phyloP scores from a whole-genome alignment of 2,888 invertebrate genomes.

The Drosophila subsilvestris region DNA sequence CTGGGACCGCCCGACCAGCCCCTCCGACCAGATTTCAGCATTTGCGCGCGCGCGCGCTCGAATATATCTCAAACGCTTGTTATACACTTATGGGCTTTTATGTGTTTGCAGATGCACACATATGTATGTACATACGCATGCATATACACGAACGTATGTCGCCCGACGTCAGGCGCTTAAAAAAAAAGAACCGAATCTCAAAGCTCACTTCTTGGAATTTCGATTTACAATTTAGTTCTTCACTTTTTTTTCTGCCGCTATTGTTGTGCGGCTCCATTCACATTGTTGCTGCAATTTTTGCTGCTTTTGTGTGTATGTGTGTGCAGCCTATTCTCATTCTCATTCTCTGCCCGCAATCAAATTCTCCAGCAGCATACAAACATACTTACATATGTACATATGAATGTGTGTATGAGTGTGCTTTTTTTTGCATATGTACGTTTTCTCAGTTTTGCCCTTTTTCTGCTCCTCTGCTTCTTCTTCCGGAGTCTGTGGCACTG shows the following conservation, averaged over 20 bases:
- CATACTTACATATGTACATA: conserved; percentile 22
- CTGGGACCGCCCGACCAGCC: conserved; percentile 38
- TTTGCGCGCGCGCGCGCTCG: conserved; percentile 72
- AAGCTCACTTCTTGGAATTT: conserved; percentile 76
- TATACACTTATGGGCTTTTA: conserved; percentile 55
- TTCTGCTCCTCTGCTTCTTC: conserved; percentile 39
- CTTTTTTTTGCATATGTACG: conserved; percentile 66
- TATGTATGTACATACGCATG: background rate
- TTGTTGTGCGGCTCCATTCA: conserved; percentile 70
- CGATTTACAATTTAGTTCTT: conserved; percentile 78
- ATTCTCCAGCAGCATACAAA: conserved; percentile 45
- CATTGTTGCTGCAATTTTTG: conserved; percentile 73
- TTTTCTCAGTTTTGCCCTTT: conserved; percentile 65
- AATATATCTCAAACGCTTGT: conserved; percentile 72
- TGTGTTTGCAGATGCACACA: background rate
- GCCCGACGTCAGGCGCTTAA: background rate
- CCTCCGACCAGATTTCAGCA: conserved; percentile 37
- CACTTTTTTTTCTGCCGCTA: conserved; percentile 59
- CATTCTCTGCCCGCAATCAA: conserved; percentile 67
- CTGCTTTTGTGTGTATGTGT: conserved; percentile 48
- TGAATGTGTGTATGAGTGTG: conserved; percentile 21
- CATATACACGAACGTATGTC: conserved; percentile 3
- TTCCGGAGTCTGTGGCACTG: conserved; percentile 50
- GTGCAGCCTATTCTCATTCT: conserved; percentile 64
- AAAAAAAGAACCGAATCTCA: conserved; percentile 52